Base-by-base conservation (phyloP, 2,797 vertebrate genomes). In the Limnodromus scolopaceus region DNA sequence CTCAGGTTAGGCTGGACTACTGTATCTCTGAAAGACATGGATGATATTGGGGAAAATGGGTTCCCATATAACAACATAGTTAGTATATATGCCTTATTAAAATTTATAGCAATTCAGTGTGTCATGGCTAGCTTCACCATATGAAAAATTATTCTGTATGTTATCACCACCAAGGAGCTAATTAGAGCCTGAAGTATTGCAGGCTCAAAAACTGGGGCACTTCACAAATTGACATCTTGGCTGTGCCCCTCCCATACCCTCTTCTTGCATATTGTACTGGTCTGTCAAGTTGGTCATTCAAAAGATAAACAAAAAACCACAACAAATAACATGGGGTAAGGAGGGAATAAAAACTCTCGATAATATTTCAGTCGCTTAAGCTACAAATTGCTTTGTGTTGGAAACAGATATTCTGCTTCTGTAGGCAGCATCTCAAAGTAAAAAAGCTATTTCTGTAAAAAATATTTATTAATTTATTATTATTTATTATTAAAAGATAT, bases 161-260 rank as follows among this genome's bases (percentile, higher is more conserved):
- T 60, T 36, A 24, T 9, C 13, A 57, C 30, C 8, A 41, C 0
- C 0, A 55, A 61, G 20, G 14, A 70, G 17, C 7, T 39, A 75
- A 58, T 61, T 3, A 23, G 23, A 75, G 6, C 16, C 27, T 92
- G 27, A 8, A 36, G 13, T 41, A 89, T 36, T 38, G 14, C 43
- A 61, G 32, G 28, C 5, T 61, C 28, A 68, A 46, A 61, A 89
- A 16, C 4, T 11, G 32, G 25, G 11, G 3, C 24, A 16, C 10
- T 41, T 72, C 4, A 22, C 8, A 81, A 61, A 51, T 11, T 28
- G n/a, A 4, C 13, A 25, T 11, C 16, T 65, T 63, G 51, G 18
- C 15, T 49, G 15, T 54, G 17, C 27, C 16, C 4, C 19, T 89
- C 2, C 1, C 1, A 0, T 34, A 3, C 4, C 9, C 4, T 24